Percentiles rank a stretch among this genome's conserved stretches.
Evolutionary conservation across 2,797 vertebrate genomes (phyloP).

Genomic region (Acipenser ruthenus): DNA sequence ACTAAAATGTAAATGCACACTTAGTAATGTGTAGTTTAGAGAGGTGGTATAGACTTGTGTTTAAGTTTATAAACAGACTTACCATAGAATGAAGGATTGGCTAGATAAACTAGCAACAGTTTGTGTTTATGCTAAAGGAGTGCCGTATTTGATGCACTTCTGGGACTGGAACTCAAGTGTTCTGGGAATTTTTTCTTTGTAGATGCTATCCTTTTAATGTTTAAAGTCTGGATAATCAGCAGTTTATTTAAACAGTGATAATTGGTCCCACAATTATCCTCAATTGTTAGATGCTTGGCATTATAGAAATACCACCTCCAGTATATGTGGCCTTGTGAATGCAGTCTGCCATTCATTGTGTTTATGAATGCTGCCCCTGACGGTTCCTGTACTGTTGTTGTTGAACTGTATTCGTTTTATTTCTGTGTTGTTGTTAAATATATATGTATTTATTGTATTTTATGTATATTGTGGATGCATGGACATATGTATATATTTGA

Average conservation of each 20-base stretch:
- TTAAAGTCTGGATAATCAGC: neutral
- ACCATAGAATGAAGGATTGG: no score
- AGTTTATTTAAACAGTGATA: slow-evolving; percentile 1
- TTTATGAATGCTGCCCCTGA: slow-evolving; percentile 34
- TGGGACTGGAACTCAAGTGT: no score
- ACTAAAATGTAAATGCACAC: no score
- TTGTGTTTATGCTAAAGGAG: no score
- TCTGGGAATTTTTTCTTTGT: no score
- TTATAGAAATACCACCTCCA: neutral
- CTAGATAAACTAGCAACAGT: no score
- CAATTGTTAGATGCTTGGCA: neutral
- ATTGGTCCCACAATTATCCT: neutral
- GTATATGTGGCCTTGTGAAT: neutral
- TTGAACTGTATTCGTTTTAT: slow-evolving; percentile 42
- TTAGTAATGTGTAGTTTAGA: no score
- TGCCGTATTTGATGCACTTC: no score
- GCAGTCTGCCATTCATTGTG: neutral
- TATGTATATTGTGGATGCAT: slow-evolving; percentile 70
- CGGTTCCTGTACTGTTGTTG: slow-evolving; percentile 30
- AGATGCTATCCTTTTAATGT: neutral
- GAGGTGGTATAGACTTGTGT: no score
- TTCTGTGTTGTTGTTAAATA: slow-evolving; percentile 55
- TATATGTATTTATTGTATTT: slow-evolving; percentile 65
- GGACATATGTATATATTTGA: slow-evolving; percentile 71
- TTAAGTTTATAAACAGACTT: no score